A percentile compares a stretch with the other conserved stretches of the same genome.
Evolutionary conservation across 2,113 vertebrate genomes (phyloP).

Genomic region (Pleuronectes platessa): DNA sequence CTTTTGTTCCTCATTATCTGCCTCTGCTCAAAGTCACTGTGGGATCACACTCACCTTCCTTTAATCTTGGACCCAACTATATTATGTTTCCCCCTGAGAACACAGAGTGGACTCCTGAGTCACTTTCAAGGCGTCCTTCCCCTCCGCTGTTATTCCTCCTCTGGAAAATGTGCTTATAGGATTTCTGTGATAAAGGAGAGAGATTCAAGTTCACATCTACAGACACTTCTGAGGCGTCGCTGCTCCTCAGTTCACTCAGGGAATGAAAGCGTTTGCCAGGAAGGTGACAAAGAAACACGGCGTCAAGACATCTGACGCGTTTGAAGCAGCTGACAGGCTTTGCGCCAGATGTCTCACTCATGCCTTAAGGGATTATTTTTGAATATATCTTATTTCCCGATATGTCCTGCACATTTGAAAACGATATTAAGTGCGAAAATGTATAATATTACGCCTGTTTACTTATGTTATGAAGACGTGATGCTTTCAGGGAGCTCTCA

Average conservation of each 20-base stretch:
- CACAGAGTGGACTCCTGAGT: conserved; percentile 38
- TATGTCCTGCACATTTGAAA: conserved; percentile 28
- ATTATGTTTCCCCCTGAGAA: conserved; percentile 27
- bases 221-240: not conserved
- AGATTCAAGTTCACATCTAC: conserved; percentile 25
- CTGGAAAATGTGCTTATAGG: conserved; percentile 34
- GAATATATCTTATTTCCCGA: conserved; percentile 54
- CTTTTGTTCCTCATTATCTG: conserved; percentile 13
- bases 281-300: conserved; percentile 31
- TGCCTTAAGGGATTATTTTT: conserved; percentile 33
- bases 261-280: conserved; percentile 26
- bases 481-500: conserved; percentile 28
- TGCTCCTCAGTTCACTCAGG: conserved; percentile 10
- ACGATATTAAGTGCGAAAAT: conserved; percentile 41
- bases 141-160: conserved; percentile 23
- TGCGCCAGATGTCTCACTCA: conserved; percentile 18
- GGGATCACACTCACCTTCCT: conserved; percentile 22
- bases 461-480: conserved; percentile 33
- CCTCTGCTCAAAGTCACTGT: not conserved
- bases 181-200: conserved; percentile 44
- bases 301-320: conserved; percentile 21
- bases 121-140: conserved; percentile 10
- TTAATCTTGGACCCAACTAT: conserved; percentile 5
- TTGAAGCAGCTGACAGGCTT: conserved; percentile 49
- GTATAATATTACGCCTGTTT: conserved; percentile 45